phyloP scores from a whole-genome alignment of 2,113 vertebrate genomes.

The Corythoichthys haematopterus region DNA sequence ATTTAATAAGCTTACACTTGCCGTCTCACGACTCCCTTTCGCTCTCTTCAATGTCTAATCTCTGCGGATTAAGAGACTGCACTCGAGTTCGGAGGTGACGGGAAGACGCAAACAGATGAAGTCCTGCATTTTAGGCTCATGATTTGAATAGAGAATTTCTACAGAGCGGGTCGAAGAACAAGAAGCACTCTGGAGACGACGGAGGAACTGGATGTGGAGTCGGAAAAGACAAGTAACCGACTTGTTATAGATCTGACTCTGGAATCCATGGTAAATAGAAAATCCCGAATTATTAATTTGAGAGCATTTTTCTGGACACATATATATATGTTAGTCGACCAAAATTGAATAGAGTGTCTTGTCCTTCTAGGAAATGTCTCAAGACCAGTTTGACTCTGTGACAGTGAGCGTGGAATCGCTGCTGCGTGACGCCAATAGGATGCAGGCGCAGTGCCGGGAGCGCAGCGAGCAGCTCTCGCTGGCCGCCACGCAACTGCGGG shows the following conservation, averaged over 20 bases:
- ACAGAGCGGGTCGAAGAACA: background rate
- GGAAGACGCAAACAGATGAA: constrained; percentile 5
- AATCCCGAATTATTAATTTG: background rate
- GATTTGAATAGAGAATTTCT: background rate
- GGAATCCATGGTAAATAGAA: constrained; percentile 32
- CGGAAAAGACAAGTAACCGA: constrained; percentile 28
- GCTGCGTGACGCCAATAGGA: constrained; percentile 51
- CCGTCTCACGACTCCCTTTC: constrained; percentile 16
- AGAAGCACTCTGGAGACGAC: constrained; percentile 24
- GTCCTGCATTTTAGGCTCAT: too few species aligned
- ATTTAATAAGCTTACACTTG: constrained; percentile 19
- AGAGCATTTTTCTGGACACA: background rate
- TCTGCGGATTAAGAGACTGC: constrained; percentile 46
- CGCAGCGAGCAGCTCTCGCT: constrained; percentile 54
- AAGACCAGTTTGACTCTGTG: constrained; percentile 55
- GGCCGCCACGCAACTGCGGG: constrained; percentile 51
- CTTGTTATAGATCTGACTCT: constrained; percentile 46
- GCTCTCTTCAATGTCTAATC: constrained; percentile 42
- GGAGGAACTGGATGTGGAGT: background rate
- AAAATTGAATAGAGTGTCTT: too few species aligned
- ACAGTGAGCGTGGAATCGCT: constrained; percentile 61
- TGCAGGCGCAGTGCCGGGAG: constrained; percentile 60
- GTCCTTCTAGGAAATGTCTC: constrained; percentile 39
- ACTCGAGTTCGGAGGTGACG: constrained; percentile 7
- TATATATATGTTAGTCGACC: too few species aligned